Percentiles rank a stretch among this genome's conserved stretches.
These are phyloP conservation scores for Tetrax tetrax DNA, from an alignment of 2,113 vertebrate species.

Conservation along the genomic window DNA sequence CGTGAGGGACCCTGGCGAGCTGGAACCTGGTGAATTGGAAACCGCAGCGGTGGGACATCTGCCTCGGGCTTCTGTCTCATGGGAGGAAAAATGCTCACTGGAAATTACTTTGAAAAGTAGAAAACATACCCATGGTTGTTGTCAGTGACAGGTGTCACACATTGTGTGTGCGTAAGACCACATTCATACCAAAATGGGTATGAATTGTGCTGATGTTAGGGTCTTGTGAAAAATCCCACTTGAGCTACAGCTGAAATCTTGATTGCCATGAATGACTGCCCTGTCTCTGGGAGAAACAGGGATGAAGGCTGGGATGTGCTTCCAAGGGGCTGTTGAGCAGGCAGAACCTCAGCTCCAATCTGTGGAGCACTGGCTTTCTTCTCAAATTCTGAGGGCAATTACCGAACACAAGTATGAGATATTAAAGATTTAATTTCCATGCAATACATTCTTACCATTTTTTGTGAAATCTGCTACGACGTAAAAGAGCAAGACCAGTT, in stretches of 20 bases:
- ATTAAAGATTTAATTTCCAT: background rate
- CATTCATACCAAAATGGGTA: background rate
- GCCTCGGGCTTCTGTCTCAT: background rate
- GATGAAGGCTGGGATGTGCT: background rate
- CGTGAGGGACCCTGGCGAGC: rapidly evolving
- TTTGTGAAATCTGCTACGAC: background rate
- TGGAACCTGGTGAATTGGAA: rapidly evolving
- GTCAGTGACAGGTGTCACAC: background rate
- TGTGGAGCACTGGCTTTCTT: background rate
- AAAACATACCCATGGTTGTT: rapidly evolving
- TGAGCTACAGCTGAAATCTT: background rate
- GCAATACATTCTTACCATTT: background rate
- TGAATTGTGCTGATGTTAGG: background rate
- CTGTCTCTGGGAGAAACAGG: background rate
- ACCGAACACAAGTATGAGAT: background rate
- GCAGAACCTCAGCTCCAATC: background rate
- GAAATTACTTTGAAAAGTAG: background rate
- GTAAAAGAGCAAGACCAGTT: background rate
- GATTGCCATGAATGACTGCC: rapidly evolving
- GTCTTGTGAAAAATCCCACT: background rate
- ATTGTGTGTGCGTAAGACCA: rapidly evolving
- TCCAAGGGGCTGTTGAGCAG: background rate
- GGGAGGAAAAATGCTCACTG: background rate
- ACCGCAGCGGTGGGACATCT: rapidly evolving
- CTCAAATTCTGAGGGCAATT: background rate